These are phyloP conservation scores for Empidonax alnorum DNA, from an alignment of 2,113 vertebrate genomes.

Conservation along the genomic window DNA sequence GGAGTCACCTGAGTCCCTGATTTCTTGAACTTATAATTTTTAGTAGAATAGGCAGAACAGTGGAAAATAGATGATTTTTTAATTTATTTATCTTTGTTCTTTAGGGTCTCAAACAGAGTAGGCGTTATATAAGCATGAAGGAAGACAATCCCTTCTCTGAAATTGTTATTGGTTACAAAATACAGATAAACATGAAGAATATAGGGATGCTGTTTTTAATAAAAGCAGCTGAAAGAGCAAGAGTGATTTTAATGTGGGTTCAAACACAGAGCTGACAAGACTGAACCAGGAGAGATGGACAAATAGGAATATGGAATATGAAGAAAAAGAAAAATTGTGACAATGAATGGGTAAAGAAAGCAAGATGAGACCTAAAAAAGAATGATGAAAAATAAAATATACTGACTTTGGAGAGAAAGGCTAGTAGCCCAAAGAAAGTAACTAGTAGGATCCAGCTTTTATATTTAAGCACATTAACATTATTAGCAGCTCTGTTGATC, in stretches of 20 bases:
- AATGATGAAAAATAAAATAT: background rate
- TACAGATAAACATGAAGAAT: background rate
- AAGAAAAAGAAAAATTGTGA: background rate
- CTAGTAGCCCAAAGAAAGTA: background rate
- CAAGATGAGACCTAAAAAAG: background rate
- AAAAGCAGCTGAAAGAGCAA: background rate
- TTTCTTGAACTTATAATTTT: background rate
- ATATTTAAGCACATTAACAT: background rate
- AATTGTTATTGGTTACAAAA: background rate
- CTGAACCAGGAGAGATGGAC: background rate
- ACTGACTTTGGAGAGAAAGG: background rate
- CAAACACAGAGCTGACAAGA: background rate
- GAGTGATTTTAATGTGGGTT: background rate
- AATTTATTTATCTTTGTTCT: background rate
- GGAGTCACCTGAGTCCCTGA: background rate
- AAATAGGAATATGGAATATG: background rate
- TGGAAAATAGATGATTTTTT: rapidly evolving
- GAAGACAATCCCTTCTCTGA: background rate
- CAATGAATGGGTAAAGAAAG: background rate
- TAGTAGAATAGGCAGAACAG: background rate
- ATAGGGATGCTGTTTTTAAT: background rate
- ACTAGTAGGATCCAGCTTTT: background rate
- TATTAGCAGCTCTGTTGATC: background rate
- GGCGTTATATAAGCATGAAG: background rate
- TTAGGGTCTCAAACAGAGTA: background rate